phyloP scores from a whole-genome alignment of 2,113 vertebrate species.

The Cryptomyrus ogoouensis region DNA sequence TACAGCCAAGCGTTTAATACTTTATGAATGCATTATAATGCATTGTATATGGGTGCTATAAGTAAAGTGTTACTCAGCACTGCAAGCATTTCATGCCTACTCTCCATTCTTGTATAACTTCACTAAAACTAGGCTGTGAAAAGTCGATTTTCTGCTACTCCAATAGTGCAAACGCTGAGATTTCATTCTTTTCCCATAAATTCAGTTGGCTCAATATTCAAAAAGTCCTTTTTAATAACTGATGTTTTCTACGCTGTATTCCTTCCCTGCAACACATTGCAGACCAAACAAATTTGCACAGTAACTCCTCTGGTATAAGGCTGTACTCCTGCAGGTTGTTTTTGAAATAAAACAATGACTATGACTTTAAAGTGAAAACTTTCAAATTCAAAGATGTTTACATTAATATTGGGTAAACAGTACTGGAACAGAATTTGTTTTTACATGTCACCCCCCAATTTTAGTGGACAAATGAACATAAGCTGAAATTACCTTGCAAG shows the following conservation, averaged over 20 bases:
- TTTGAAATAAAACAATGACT: neutral
- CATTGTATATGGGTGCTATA: no score
- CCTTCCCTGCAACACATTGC: neutral
- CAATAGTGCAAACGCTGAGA: neutral
- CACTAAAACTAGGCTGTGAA: neutral
- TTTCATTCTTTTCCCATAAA: neutral
- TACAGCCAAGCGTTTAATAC: no score
- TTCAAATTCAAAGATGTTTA: neutral
- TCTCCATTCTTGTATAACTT: neutral
- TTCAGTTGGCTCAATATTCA: neutral
- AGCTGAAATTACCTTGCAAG: neutral
- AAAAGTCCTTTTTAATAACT: neutral
- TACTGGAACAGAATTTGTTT: neutral
- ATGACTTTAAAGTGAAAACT: neutral
- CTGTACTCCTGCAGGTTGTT: neutral
- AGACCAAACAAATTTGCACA: neutral
- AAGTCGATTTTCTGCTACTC: neutral
- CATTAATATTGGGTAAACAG: neutral
- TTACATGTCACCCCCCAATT: neutral
- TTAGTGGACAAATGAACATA: neutral
- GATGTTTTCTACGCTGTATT: neutral
- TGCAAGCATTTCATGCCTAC: neutral
- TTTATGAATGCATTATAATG: no score
- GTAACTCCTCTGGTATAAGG: neutral
- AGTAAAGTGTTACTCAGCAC: neutral